Percentiles rank a stretch among this genome's conserved stretches.
These are phyloP conservation scores for Percina caprodes DNA, from an alignment of 2,113 vertebrate genomes.

Conservation along the genomic window DNA sequence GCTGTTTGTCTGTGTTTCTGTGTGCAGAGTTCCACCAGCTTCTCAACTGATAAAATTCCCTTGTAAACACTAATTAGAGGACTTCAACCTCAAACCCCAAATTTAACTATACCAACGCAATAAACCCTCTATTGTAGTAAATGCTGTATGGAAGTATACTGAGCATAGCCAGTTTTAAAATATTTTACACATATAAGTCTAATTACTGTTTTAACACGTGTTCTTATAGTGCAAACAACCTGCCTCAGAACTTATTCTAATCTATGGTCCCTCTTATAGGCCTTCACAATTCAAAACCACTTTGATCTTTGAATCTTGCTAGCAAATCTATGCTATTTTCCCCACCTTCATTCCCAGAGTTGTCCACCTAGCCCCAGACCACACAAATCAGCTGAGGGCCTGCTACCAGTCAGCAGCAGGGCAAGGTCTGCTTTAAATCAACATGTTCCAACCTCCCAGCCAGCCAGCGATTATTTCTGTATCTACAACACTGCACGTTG, in stretches of 20 bases:
- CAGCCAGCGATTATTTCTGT: constrained; percentile 20
- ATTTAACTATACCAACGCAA: constrained; percentile 32
- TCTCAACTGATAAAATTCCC: constrained; percentile 28
- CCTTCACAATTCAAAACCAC: constrained; percentile 28
- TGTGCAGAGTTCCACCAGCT: constrained; percentile 54
- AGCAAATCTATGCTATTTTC: neutral
- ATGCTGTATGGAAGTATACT: constrained; percentile 27
- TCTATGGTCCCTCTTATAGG: constrained; percentile 13
- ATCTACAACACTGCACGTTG: constrained; percentile 27
- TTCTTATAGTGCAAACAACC: neutral
- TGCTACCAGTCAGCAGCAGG: constrained; percentile 20
- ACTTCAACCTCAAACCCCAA: constrained; percentile 15
- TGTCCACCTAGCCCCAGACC: neutral
- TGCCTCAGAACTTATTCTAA: neutral
- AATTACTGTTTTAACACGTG: constrained; percentile 21
- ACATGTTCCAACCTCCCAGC: constrained; percentile 46
- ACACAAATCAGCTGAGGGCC: constrained; percentile 12
- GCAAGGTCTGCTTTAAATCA: constrained; percentile 50
- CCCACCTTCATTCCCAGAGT: neutral
- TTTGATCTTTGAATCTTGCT: neutral
- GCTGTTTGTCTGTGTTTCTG: constrained; percentile 72
- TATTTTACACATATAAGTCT: constrained; percentile 30
- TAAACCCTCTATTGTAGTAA: constrained; percentile 36
- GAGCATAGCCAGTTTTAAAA: constrained; percentile 34
- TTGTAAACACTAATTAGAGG: constrained; percentile 34